Evolutionary conservation across 2,797 vertebrate species (phyloP).

Genomic region (Helarctos malayanus): DNA sequence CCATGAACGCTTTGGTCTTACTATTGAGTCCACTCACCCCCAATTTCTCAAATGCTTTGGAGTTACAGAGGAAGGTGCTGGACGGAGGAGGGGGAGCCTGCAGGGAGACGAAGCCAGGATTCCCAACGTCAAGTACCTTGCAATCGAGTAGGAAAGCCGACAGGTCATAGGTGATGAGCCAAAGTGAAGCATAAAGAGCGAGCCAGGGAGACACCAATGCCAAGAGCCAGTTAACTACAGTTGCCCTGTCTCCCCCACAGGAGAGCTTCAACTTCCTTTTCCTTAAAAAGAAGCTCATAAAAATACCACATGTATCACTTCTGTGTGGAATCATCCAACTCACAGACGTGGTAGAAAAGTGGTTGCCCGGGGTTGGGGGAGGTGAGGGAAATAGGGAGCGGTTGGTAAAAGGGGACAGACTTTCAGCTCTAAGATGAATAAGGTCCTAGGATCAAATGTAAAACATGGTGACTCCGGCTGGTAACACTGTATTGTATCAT

Average conservation of each 20-base stretch:
- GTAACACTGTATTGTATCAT: background rate
- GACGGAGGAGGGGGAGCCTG: background rate
- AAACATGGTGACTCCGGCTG: background rate
- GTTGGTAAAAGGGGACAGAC: too few relatives aligned
- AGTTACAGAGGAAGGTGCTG: background rate
- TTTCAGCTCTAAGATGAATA: background rate
- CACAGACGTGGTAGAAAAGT: background rate
- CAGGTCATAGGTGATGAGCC: background rate
- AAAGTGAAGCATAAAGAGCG: background rate
- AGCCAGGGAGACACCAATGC: background rate
- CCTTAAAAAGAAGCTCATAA: background rate
- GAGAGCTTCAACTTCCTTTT: background rate
- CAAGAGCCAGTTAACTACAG: background rate
- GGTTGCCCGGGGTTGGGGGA: background rate
- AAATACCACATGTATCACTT: background rate
- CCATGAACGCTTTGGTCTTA: background rate
- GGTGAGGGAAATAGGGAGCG: background rate
- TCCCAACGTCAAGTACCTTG: background rate
- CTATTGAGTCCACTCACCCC: background rate
- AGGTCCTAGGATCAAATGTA: background rate
- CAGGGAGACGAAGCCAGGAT: background rate
- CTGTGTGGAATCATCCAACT: background rate
- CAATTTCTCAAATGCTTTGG: background rate
- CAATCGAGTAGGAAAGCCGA: background rate
- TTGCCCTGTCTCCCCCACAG: background rate